A percentile compares a stretch with the other conserved stretches of the same genome.
phyloP scores from a whole-genome alignment of 1,140 invertebrate species.

The Tetramorium simillimum region DNA sequence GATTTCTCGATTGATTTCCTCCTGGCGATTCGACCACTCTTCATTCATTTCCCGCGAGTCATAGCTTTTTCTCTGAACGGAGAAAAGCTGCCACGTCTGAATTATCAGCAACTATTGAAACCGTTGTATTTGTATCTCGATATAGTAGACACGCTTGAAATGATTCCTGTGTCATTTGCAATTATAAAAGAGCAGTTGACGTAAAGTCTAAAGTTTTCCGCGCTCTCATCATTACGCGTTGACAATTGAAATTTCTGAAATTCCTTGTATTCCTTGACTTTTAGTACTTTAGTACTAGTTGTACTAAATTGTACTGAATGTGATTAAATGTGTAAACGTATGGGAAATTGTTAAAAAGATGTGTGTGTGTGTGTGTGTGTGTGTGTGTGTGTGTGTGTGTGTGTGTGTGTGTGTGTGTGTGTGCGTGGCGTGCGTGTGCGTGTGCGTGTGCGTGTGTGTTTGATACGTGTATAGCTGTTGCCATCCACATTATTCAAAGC shows the following conservation, averaged over 20 bases:
- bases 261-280: neutral
- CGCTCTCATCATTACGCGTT: neutral
- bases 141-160: neutral
- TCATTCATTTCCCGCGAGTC: conserved; percentile 39
- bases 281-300: neutral
- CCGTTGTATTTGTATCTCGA: neutral
- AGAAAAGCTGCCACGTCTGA: neutral
- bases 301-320: no score
- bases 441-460: no score
- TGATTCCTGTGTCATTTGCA: neutral
- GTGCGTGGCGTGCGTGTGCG: no score
- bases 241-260: neutral
- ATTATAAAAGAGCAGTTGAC: neutral
- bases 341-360: neutral
- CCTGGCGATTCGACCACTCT: conserved; percentile 28
- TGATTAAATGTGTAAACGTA: neutral
- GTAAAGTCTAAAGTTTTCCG: neutral
- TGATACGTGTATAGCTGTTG: neutral
- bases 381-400: no score
- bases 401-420: no score
- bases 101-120: conserved; percentile 22
- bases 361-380: no score
- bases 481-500: neutral
- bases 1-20: conserved; percentile 52
- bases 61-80: conserved; percentile 24